phyloP scores from a whole-genome alignment of 2,113 vertebrate species.

The Alectura lathami region DNA sequence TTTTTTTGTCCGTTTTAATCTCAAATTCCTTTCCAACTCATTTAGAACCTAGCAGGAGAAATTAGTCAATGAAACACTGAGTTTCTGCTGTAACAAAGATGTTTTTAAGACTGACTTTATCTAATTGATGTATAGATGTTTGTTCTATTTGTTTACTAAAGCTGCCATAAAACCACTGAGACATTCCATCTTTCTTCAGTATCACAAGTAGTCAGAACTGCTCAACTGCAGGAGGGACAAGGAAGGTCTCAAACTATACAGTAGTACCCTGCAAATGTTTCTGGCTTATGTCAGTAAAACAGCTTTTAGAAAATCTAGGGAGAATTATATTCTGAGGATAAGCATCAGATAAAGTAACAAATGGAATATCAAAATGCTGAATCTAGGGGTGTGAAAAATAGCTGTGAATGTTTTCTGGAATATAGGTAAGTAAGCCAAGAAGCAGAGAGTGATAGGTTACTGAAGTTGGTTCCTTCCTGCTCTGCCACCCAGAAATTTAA shows the following conservation, averaged over 20 bases:
- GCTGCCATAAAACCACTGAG: neutral
- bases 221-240: neutral
- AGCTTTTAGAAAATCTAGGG: neutral
- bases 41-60: slow-evolving; percentile 1
- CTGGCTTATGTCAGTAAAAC: neutral
- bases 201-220: neutral
- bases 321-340: neutral
- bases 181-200: neutral
- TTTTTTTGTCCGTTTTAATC: neutral
- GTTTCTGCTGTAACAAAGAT: neutral
- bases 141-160: neutral
- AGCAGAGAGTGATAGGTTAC: neutral
- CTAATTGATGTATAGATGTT: neutral
- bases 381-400: neutral
- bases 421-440: neutral
- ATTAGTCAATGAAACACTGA: neutral
- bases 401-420: neutral
- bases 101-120: neutral
- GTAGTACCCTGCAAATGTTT: neutral
- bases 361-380: neutral
- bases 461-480: too few species aligned
- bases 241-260: neutral
- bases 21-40: slow-evolving; percentile 20
- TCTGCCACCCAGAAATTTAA: neutral
- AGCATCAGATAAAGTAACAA: neutral